Evolutionary conservation across 2,888 invertebrate genomes (phyloP), one percentile per base, ranked within the genome.

Genomic region (Platyscelio sp.): DNA sequence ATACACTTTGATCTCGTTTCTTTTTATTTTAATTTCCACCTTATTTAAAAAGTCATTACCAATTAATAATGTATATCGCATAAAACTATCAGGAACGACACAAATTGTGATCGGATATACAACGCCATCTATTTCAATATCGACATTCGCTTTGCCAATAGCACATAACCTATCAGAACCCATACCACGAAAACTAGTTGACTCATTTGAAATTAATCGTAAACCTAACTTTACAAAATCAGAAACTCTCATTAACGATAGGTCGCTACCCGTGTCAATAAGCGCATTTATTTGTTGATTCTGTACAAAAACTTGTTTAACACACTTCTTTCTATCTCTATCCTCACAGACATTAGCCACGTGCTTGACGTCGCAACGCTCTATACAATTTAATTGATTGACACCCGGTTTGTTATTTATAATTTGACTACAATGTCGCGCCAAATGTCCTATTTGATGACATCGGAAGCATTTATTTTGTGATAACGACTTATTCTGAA

Each of bases 231-330:
- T 51, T 7, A 54, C 33, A 33, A 54, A 68, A 22, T 68, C 68
- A 26, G 18, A 46, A 11, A 33, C 51, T 3, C 33, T 18, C 29
- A 67, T 67, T 1, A 67, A 20, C 3, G 67, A 67, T 2, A 67
- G 6, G 11, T 67, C 67, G n/a, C 67, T 67, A 11, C 67, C 67
- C 3, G 67, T 51, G 22, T 67, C 67, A 40, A 40, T n/a, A n/a
- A 33, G 33, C 33, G 33, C 33, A 33, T 33, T 33, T 7, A 33
- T 5, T 33, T 33, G 33, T 33, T 9, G 33, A 33, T 33, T 9
- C 9, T 33, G 33, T 7, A 33, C 33, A 7, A 33, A 33, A 33
- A 40, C 40, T 40, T 15, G 40, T 15, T 40, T 40, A 15, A 40
- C 15, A 40, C 40, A 40, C 15, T 40, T 40, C 15, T 15, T 6